Evolutionary conservation across 2,797 vertebrate species (phyloP).

Genomic region (Rousettus madagascariensis): DNA sequence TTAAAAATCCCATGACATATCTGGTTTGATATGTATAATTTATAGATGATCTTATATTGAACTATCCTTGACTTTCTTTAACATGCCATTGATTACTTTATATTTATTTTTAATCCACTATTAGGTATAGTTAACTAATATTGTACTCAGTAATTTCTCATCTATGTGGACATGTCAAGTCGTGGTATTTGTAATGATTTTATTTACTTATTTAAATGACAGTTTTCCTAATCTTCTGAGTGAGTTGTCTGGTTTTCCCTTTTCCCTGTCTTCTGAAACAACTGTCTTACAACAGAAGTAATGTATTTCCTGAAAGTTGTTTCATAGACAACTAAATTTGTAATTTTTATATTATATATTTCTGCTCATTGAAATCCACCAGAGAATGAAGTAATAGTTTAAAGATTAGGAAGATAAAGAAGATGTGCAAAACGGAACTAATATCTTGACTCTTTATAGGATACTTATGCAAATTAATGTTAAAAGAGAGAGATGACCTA

Average conservation of each 20-base stretch:
- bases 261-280: background rate
- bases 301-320: background rate
- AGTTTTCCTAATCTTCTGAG: background rate
- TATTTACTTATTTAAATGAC: conserved; percentile 2
- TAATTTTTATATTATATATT: background rate
- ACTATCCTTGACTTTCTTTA: conserved; percentile 16
- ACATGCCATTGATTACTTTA: background rate
- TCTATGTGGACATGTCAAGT: background rate
- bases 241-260: background rate
- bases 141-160: background rate
- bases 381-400: background rate
- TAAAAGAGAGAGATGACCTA: background rate
- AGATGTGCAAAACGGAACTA: background rate
- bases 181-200: background rate
- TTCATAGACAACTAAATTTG: background rate
- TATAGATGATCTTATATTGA: background rate
- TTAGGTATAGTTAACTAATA: background rate
- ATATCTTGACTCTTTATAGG: background rate
- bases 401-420: background rate
- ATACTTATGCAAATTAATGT: background rate
- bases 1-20: background rate
- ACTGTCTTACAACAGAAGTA: background rate
- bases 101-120: background rate
- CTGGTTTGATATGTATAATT: background rate
- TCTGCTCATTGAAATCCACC: background rate